Conservation (phyloP, 1,140 invertebrate genomes). For the Maniola jurtina region DNA sequence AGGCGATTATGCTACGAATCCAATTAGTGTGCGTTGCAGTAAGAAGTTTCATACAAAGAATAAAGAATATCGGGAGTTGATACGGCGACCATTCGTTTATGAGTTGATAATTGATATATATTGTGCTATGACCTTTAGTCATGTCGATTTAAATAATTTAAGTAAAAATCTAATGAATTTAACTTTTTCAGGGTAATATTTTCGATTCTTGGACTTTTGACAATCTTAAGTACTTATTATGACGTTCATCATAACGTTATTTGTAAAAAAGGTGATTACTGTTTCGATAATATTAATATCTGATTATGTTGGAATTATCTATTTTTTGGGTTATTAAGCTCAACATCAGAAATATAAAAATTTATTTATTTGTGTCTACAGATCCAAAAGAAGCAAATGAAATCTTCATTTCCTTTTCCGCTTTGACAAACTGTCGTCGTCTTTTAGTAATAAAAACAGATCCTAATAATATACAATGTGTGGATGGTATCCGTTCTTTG, state of each 20-base stretch:
- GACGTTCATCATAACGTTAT: slow-evolving; percentile 38
- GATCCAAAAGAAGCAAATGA: background rate
- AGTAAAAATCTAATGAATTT: too few species aligned
- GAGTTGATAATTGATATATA: too few species aligned
- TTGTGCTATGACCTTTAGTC: too few species aligned
- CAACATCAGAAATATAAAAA: too few species aligned
- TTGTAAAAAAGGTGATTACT: slow-evolving; percentile 33
- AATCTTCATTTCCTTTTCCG: background rate
- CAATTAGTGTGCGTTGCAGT: too few species aligned
- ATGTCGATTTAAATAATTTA: too few species aligned
- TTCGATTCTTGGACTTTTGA: slow-evolving; percentile 37
- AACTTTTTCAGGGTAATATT: slow-evolving; percentile 41
- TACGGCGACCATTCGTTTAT: too few species aligned
- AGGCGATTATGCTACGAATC: too few species aligned
- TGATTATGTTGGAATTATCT: too few species aligned
- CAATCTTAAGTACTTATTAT: slow-evolving; percentile 40
- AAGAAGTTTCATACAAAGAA: too few species aligned
- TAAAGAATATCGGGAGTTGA: too few species aligned
- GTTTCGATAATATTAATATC: background rate
- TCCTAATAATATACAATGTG: slow-evolving; percentile 53
- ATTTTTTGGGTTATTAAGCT: too few species aligned
- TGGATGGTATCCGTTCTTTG: slow-evolving; percentile 80
- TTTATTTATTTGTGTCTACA: slow-evolving; percentile 1
- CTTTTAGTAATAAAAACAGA: slow-evolving; percentile 35
- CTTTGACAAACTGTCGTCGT: slow-evolving; percentile 12